Base-by-base conservation (phyloP, 2,797 vertebrate genomes). In the Furcifer pardalis region DNA sequence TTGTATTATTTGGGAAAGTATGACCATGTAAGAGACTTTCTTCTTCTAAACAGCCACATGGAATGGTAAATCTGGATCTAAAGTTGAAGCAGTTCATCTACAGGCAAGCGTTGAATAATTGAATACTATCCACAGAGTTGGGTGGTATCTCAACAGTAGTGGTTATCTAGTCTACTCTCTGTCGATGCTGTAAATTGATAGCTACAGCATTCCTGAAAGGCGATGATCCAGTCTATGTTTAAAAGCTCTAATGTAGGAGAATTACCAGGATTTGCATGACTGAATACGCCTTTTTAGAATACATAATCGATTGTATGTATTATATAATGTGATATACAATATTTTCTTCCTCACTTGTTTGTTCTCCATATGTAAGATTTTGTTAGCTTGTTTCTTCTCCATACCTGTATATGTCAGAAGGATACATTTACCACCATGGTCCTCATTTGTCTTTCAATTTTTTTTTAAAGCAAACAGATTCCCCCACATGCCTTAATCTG, bases 401-500 rank as follows among this genome's bases (percentile, higher is more conserved):
- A 21, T 2, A 12, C 49, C 32, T 65, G 35, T 32, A 59, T 9
- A 69, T 15, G 23, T 44, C 25, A 32, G 42, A 69, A 25, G 68
- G 32, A 32, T n/a, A 49, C 7, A 27, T 32, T 81, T 81, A 30
- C 40, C 27, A 76, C 25, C n/a, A 46, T 63, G 42, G 25, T 1
- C 56, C 79, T n/a, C 1, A 59, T 75, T 21, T 42, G 21, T 69
- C 23, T n/a, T n/a, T n/a, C n/a, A n/a, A n/a, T n/a, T n/a, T n/a
- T n/a, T n/a, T 17, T 56, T 75, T 42, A 71, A 71, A 71, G 40
- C 37, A 71, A 71, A 71, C 69, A 71, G 42, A 8, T 17, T 37
- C 8, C 15, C 69, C 56, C 21, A 59, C 72, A 69, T 63, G 15
- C 32, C 75, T 91, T 44, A 60, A 12, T 81, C 30, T 79, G 25